phyloP scores from a whole-genome alignment of 37 sponge, comb jelly and placozoan genomes.

The Cliona cf. orientalis region DNA sequence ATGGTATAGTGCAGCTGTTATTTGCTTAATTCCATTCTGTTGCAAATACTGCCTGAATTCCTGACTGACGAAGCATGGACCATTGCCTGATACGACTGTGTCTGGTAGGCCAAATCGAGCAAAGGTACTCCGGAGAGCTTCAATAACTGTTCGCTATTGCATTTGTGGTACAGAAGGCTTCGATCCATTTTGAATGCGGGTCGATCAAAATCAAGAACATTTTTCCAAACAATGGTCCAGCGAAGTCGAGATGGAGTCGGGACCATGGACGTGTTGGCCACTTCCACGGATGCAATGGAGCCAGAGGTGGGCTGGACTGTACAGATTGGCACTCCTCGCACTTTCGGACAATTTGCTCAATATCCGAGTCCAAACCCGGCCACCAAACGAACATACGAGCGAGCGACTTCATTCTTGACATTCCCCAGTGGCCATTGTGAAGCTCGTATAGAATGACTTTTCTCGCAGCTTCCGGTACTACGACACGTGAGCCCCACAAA shows the following conservation, averaged over 20 bases:
- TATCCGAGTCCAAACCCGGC: conserved; percentile 24
- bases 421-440: conserved; percentile 15
- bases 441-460: conserved; percentile 9
- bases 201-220: conserved; percentile 15
- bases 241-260: conserved; percentile 10
- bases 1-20: too few species aligned
- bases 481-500: conserved; percentile 37
- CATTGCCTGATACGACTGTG: too few species aligned
- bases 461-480: neutral
- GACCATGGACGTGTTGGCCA: conserved; percentile 13
- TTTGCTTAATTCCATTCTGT: too few species aligned
- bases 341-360: conserved; percentile 10
- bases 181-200: conserved; percentile 16
- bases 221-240: conserved; percentile 7
- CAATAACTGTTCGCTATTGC: neutral
- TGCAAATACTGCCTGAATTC: too few species aligned
- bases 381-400: conserved; percentile 24
- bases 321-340: conserved; percentile 6
- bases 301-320: neutral
- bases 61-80: too few species aligned
- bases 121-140: conserved; percentile 3
- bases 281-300: conserved; percentile 15
- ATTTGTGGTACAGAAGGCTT: neutral
- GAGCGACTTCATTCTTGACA: conserved; percentile 8
- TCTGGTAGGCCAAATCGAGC: too few species aligned